A percentile compares a stretch with the other conserved stretches of the same genome.
These are phyloP conservation scores for Temnothorax nylanderi DNA, from an alignment of 1,140 invertebrate species.

Conservation along the genomic window DNA sequence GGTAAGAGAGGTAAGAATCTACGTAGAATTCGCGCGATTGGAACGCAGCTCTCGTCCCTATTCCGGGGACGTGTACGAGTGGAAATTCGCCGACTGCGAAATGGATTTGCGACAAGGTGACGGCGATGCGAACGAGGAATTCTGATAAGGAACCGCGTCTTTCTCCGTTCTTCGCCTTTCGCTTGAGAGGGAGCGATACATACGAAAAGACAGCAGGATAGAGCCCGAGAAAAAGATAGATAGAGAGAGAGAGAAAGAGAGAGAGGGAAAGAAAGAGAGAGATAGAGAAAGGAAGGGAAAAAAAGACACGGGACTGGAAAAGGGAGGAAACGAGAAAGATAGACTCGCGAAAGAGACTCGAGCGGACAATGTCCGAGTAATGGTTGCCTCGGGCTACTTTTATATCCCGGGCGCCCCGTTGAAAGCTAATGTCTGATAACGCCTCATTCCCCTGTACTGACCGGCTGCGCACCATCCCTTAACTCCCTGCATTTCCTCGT, in stretches of 20 bases:
- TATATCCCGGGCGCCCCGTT: slow-evolving; percentile 80
- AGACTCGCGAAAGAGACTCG: slow-evolving; percentile 68
- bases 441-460: slow-evolving; percentile 67
- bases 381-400: slow-evolving; percentile 83
- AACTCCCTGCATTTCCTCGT: neutral
- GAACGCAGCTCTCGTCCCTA: slow-evolving; percentile 77
- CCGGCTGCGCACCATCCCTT: slow-evolving; percentile 59
- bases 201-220: slow-evolving; percentile 50
- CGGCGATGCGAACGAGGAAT: slow-evolving; percentile 77
- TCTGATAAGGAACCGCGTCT: slow-evolving; percentile 78
- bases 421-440: slow-evolving; percentile 85
- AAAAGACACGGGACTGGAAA: slow-evolving; percentile 31
- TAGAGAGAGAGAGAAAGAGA: slow-evolving; percentile 41
- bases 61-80: slow-evolving; percentile 71
- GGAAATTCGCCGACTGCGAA: slow-evolving; percentile 79
- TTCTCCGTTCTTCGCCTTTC: neutral
- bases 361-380: slow-evolving; percentile 84
- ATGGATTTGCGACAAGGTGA: slow-evolving; percentile 84
- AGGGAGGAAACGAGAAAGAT: slow-evolving; percentile 64
- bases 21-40: slow-evolving; percentile 73
- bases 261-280: neutral
- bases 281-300: slow-evolving; percentile 29
- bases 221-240: slow-evolving; percentile 18
- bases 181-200: slow-evolving; percentile 46
- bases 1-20: slow-evolving; percentile 62